Base-by-base conservation (phyloP, 2,113 vertebrate species). In the Scolopax mira region DNA sequence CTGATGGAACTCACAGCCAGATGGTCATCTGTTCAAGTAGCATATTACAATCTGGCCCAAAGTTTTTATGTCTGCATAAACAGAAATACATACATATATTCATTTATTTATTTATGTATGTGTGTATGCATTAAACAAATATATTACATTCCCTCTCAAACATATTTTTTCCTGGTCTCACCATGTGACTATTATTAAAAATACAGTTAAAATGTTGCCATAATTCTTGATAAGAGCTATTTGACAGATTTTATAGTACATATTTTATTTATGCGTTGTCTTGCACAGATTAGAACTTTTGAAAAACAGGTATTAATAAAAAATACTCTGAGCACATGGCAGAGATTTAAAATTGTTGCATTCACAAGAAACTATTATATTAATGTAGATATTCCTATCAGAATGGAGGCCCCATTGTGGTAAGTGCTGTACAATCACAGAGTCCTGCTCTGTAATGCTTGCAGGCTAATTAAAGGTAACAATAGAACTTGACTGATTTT, bases 271-370 rank as follows among this genome's bases (percentile, higher is more conserved):
- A 78, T 60, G 11, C 27, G 41, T 30, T 44, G 3, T 87, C 39
- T 91, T 87, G 10, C 10, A 25, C 28, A 88, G 39, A 52, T 70
- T 55, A 37, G 24, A 73, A 85, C 5, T 58, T 90, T 64, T 3
- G 6, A 75, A 89, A 83, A 88, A 16, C 13, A 86, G 2, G 10
- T 86, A 80, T 90, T 85, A 78, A 94, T 88, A 60, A 79, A 80
- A 93, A 65, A 48, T 22, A 77, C 5, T 14, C 44, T 66, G 10
- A 87, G 3, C 37, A 85, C 41, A 30, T 41, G 39, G 41, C 58
- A 93, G 35, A 85, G n/a, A 92, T 85, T 95, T 95, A 57, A 24
- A 94, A 90, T 37, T 93, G 42, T 71, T 57, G 46, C 86, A 93
- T 88, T 85, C 42, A 87, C 44, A 80, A 71, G 8, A 92, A 94